Evolutionary conservation across 2,113 vertebrate genomes (phyloP), one percentile per base, ranked within the genome.

Genomic region (Megalops atlanticus): DNA sequence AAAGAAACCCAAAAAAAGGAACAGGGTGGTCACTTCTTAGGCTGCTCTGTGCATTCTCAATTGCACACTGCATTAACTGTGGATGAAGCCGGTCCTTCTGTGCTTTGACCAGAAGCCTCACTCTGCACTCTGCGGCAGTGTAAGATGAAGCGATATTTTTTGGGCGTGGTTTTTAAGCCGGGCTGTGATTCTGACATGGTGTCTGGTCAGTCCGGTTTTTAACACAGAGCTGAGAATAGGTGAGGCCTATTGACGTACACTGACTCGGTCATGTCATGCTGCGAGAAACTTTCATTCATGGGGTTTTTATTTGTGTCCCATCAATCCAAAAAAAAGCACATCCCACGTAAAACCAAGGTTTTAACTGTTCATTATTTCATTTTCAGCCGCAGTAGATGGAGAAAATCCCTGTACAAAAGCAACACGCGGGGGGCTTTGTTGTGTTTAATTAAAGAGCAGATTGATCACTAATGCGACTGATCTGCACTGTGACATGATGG

Each of bases 391-490:
- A 5, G 69, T 71, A 14, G 69, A 36, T 38, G 35, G 69, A 36
- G 69, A 71, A 71, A 71, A 71, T 71, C 69, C 69, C 11, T 38
- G 33, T 33, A 38, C 69, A 38, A 36, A 71, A 71, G 69, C 69
- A 36, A n/a, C 54, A 27, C 11, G 69, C 69, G 31, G 33, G 31
- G 24, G 33, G 69, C 35, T 71, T 71, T 71, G 68, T 35, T 71
- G 69, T 18, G 35, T 71, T 16, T 71, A 64, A 64, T 64, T 64
- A 31, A 64, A 64, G 58, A 31, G 58, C 58, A 64, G 69, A 71
- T 36, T 38, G 69, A 71, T 36, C 14, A 33, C 69, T 71, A 38
- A 71, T 71, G 36, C 36, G 33, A 71, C 69, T 38, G 69, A 7
- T 38, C 69, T 18, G 54, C 54, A n/a, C 54, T 6, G 54, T 11